Evolutionary conservation across 2,797 vertebrate genomes (phyloP).

Genomic region (Chromobotia macracanthus): DNA sequence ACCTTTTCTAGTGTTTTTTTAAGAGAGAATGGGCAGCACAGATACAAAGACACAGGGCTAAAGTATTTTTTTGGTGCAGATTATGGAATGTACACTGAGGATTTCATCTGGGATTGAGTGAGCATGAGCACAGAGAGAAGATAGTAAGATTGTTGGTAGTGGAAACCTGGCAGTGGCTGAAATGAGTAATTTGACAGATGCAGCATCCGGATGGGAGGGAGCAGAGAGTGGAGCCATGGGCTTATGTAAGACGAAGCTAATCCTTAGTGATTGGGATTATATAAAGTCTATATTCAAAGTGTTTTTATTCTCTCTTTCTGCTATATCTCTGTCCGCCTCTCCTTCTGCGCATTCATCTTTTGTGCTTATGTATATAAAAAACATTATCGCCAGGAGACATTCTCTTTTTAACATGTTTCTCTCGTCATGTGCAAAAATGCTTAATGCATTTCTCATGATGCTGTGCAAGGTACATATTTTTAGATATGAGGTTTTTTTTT

Average conservation of each 20-base stretch:
- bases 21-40: neutral
- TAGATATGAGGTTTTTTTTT: neutral
- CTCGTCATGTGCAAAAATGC: neutral
- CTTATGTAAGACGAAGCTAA: slow-evolving; percentile 55
- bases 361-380: neutral
- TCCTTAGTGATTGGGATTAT: slow-evolving; percentile 55
- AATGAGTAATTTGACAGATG: slow-evolving; percentile 52
- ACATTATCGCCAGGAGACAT: neutral
- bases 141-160: slow-evolving; percentile 39
- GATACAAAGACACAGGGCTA: neutral
- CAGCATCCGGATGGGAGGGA: slow-evolving; percentile 50
- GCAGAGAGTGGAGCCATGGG: slow-evolving; percentile 32
- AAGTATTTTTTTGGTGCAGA: neutral
- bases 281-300: slow-evolving; percentile 47
- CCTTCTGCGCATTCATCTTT: slow-evolving; percentile 3
- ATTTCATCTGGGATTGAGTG: neutral
- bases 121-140: slow-evolving; percentile 6
- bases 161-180: slow-evolving; percentile 40
- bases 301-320: slow-evolving; percentile 25
- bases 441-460: neutral
- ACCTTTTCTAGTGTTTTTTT: slow-evolving; percentile 1
- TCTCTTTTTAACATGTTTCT: neutral
- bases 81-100: slow-evolving; percentile 8
- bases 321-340: slow-evolving; percentile 20
- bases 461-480: neutral